Base-by-base conservation (phyloP, 2,113 vertebrate species). In the Etheostoma spectabile region DNA sequence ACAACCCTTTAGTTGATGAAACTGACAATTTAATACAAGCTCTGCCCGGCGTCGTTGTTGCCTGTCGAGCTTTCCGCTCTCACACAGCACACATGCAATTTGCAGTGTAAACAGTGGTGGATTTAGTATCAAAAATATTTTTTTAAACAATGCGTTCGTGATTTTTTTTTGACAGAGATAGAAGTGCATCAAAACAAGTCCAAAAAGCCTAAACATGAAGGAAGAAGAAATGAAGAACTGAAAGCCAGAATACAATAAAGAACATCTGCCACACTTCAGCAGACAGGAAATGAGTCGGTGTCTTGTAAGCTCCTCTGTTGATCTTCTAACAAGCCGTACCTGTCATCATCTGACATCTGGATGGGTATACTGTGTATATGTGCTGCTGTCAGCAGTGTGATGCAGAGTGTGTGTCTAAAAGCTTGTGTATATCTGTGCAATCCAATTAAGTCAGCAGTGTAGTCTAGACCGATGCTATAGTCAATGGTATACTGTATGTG, bases 331-430 rank as follows among this genome's bases (percentile, higher is more conserved):
- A 89, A 91, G 74, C 75, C 16, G 2, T 74, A 86, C 67, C 84
- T 89, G 86, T 92, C 88, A 89, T 84, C 82, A 79, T 64, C 70
- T 83, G 80, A 75, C 87, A 88, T 82, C 80, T 92, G 83, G 67
- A 83, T 60, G 82, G 0, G 64, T 19, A 24, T 62, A 27, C 27
- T 69, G 61, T 66, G 45, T 78, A 12, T 35, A n/a, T 81, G 56
- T 64, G 63, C 42, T 65, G 46, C 66, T 53, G 51, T 82, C 68
- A 76, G 72, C 77, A 71, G 16, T 24, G 30, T 65, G 61, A 69
- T 59, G 27, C 12, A 35, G 21, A 19, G 15, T 19, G 45, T 48
- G 72, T 60, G 24, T 74, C 12, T 60, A 8, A 2, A 30, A 70
- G 68, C 38, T 49, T 75, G 82, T 83, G 65, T 71, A 46, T 46